Percentiles rank a stretch among this genome's conserved stretches.
phyloP scores from a whole-genome alignment of 2,113 vertebrate species.

The Charina bottae region DNA sequence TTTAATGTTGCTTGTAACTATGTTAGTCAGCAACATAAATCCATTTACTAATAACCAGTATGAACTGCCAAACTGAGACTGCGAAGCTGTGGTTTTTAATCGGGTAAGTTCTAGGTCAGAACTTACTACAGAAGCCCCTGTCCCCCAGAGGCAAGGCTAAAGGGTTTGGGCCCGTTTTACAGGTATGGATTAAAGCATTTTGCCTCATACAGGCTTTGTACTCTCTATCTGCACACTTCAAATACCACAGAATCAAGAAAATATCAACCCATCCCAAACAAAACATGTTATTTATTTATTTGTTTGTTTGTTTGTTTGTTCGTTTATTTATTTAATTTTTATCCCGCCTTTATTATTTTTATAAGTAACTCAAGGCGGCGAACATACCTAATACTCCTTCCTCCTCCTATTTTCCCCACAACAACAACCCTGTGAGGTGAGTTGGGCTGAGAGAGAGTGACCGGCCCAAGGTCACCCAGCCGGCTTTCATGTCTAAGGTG shows the following conservation, averaged over 20 bases:
- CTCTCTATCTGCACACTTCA: background rate
- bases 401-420: no score
- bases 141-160: background rate
- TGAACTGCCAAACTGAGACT: background rate
- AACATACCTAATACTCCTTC: no score
- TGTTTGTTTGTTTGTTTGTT: no score
- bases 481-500: no score
- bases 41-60: background rate
- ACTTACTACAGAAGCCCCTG: background rate
- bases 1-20: background rate
- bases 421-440: no score
- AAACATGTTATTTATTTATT: no score
- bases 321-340: no score
- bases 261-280: background rate
- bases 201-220: background rate
- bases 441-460: no score
- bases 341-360: no score
- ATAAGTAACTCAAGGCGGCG: no score
- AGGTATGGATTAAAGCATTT: background rate
- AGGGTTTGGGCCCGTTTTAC: background rate
- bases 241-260: background rate
- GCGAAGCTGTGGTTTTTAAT: background rate
- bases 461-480: no score
- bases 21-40: background rate
- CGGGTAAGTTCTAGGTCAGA: background rate